Evolutionary conservation across 2,888 invertebrate genomes (phyloP).

Genomic region (Diaperis boleti): DNA sequence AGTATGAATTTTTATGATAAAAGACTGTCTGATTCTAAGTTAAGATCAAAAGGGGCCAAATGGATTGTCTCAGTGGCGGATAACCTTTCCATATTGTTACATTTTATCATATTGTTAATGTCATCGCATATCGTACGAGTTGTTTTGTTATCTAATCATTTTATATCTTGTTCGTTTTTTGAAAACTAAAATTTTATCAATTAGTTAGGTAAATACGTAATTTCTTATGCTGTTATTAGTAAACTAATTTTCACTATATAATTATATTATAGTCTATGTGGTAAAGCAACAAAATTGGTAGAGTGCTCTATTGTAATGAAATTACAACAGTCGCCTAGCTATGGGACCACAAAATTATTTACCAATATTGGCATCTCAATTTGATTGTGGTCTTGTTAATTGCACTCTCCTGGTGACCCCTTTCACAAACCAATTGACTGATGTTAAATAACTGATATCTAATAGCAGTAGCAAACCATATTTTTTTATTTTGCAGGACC

Average conservation of each 20-base stretch:
- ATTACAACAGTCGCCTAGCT: constrained; percentile 1
- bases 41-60: constrained; percentile 35
- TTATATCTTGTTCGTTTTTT: constrained; percentile 7
- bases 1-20: constrained; percentile 2
- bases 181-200: constrained; percentile 12
- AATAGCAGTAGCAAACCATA: constrained; percentile 27
- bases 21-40: constrained; percentile 22
- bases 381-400: neutral
- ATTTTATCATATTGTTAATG: constrained; percentile 35
- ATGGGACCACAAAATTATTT: constrained; percentile 4
- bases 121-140: constrained; percentile 30
- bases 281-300: constrained; percentile 1
- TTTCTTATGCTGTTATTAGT: constrained; percentile 18
- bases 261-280: constrained; percentile 9
- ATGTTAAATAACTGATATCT: constrained; percentile 29
- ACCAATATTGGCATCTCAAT: neutral
- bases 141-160: constrained; percentile 24
- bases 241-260: constrained; percentile 1
- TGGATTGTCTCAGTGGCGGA: constrained; percentile 29
- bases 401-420: constrained; percentile 25
- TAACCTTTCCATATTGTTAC: constrained; percentile 34
- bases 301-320: constrained; percentile 12
- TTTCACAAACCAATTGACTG: constrained; percentile 24
- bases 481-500: too few relatives aligned
- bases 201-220: constrained; percentile 13